Conservation (phyloP, 2,113 vertebrate species). For the Lophura nycthemera region DNA sequence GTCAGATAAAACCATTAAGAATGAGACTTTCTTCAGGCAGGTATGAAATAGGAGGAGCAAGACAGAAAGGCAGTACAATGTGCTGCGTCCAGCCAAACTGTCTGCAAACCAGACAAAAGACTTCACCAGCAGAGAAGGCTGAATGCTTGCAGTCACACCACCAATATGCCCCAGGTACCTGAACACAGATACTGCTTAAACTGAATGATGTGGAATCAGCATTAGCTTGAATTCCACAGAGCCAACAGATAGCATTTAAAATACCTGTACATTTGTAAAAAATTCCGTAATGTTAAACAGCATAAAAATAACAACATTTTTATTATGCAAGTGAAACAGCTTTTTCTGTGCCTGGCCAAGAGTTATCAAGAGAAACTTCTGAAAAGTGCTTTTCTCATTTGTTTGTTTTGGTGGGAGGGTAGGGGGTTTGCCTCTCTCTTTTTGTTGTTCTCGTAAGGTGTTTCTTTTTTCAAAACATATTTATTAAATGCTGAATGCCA, state of each 20-base stretch:
- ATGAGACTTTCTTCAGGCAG: background rate
- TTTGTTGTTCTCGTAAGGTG: background rate
- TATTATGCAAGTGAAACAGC: background rate
- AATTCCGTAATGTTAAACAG: background rate
- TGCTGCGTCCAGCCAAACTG: background rate
- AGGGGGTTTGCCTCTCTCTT: background rate
- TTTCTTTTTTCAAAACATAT: background rate
- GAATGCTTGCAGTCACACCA: fast-evolving
- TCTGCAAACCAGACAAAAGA: background rate
- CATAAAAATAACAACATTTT: background rate
- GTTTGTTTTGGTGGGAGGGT: background rate
- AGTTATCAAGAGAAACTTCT: background rate
- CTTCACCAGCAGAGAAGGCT: background rate
- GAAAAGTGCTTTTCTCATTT: background rate
- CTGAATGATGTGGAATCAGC: background rate
- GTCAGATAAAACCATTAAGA: background rate
- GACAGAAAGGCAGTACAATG: background rate
- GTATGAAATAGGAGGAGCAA: background rate
- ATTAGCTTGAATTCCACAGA: background rate
- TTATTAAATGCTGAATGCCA: background rate
- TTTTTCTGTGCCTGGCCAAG: slow-evolving; percentile 8
- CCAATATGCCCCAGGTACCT: background rate
- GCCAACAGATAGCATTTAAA: background rate
- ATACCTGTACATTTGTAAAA: background rate
- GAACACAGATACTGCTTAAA: background rate